phyloP scores from a whole-genome alignment of 2,888 invertebrate genomes.

The Diaprepes abbreviatus region DNA sequence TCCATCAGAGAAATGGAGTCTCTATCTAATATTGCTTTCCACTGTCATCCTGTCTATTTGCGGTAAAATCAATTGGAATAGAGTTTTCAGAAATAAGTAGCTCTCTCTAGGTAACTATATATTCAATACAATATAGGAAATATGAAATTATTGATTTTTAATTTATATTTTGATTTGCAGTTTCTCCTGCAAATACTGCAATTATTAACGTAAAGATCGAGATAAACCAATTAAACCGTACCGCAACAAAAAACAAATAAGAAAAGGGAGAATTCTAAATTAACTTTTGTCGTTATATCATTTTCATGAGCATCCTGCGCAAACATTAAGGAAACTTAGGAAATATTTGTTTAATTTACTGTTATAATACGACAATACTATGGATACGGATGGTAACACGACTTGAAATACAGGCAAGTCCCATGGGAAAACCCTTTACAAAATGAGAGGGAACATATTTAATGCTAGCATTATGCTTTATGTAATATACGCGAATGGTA shows the following conservation, averaged over 20 bases:
- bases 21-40: slow-evolving; percentile 8
- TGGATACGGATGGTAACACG: background rate
- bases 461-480: background rate
- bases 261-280: no score
- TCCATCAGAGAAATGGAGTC: slow-evolving; percentile 28
- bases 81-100: slow-evolving; percentile 5
- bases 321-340: background rate
- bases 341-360: background rate
- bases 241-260: no score
- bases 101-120: background rate
- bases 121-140: no score
- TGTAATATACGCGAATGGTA: background rate
- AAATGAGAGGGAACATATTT: background rate
- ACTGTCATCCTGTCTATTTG: slow-evolving; percentile 4
- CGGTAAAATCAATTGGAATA: slow-evolving; percentile 7
- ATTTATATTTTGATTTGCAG: no score
- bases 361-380: background rate
- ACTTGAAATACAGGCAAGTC: background rate
- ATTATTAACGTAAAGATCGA: no score
- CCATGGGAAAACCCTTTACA: background rate
- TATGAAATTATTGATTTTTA: no score
- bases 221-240: no score
- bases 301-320: no score
- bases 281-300: no score
- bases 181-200: no score